phyloP scores from a whole-genome alignment of 92 coral and sea anemone genomes.

The Palythoa grandiflora region DNA sequence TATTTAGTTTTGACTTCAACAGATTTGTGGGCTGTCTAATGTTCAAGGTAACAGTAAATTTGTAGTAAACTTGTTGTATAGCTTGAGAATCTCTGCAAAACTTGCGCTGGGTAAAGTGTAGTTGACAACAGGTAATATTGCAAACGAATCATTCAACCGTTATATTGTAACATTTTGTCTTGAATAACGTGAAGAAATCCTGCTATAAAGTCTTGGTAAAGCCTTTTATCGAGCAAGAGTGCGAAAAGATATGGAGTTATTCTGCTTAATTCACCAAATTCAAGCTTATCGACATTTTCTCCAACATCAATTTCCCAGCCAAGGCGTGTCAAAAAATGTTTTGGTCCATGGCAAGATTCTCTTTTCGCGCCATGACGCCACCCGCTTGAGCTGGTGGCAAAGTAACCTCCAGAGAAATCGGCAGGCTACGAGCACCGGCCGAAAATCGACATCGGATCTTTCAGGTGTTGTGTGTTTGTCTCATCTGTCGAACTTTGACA shows the following conservation, averaged over 20 bases:
- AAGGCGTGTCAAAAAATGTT: conserved; percentile 47
- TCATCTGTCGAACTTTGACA: too few relatives aligned
- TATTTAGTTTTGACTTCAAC: neutral
- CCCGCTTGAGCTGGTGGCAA: conserved; percentile 40
- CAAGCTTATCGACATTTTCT: conserved; percentile 9
- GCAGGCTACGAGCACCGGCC: neutral
- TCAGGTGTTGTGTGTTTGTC: neutral
- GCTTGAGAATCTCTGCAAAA: neutral
- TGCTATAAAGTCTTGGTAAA: neutral
- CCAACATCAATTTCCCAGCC: neutral
- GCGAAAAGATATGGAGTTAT: neutral
- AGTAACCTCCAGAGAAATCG: neutral
- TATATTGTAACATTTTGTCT: neutral
- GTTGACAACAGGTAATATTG: neutral
- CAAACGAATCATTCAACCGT: conserved; percentile 23
- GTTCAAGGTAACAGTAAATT: neutral
- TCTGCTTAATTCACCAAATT: neutral
- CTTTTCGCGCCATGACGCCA: conserved; percentile 55
- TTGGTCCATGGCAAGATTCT: conserved; percentile 29
- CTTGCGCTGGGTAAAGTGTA: neutral
- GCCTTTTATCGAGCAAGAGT: neutral
- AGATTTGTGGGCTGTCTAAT: neutral
- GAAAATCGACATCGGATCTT: neutral
- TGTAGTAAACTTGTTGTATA: neutral
- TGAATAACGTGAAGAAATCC: neutral